A percentile compares a stretch with the other conserved stretches of the same genome.
phyloP scores from a whole-genome alignment of 2,113 vertebrate genomes.

The Brienomyrus brachyistius region DNA sequence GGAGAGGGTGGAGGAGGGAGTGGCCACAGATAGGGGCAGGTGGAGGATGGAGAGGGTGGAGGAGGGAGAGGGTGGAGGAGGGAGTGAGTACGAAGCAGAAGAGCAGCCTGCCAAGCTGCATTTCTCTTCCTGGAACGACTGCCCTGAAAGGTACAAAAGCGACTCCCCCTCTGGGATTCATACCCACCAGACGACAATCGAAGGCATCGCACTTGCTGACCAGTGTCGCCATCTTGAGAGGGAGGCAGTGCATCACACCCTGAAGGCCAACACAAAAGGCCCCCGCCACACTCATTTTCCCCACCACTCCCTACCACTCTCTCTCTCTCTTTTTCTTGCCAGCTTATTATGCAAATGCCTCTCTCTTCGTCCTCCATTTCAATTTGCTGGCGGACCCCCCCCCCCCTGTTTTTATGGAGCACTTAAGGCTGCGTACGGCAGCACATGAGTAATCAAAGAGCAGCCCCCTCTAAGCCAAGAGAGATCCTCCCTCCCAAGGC shows the following conservation, averaged over 20 bases:
- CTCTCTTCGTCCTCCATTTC: slow-evolving; percentile 37
- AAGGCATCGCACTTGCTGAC: not conserved
- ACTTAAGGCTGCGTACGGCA: slow-evolving; percentile 34
- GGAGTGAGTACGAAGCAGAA: not conserved
- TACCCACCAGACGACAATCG: not conserved
- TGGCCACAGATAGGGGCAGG: too few species aligned
- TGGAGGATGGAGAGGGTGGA: not conserved
- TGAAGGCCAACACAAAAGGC: not conserved
- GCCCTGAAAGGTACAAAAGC: not conserved
- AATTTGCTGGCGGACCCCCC: slow-evolving; percentile 13
- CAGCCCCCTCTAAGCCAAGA: slow-evolving; percentile 27
- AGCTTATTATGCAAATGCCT: slow-evolving; percentile 32
- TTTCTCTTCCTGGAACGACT: not conserved
- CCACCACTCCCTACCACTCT: not conserved
- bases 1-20: not conserved
- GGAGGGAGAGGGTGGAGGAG: not conserved
- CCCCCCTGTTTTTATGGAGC: slow-evolving; percentile 15
- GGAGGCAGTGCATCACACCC: not conserved
- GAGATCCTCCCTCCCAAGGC: slow-evolving; percentile 21
- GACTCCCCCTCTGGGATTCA: not conserved
- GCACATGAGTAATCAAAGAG: slow-evolving; percentile 40
- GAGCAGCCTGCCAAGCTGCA: not conserved
- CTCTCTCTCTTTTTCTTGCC: not conserved
- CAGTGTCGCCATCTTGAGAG: not conserved
- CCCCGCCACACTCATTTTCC: too few species aligned